Conservation (phyloP, 37 sponge, comb jelly and placozoan genomes). For the Cladorhizidae sp. region DNA sequence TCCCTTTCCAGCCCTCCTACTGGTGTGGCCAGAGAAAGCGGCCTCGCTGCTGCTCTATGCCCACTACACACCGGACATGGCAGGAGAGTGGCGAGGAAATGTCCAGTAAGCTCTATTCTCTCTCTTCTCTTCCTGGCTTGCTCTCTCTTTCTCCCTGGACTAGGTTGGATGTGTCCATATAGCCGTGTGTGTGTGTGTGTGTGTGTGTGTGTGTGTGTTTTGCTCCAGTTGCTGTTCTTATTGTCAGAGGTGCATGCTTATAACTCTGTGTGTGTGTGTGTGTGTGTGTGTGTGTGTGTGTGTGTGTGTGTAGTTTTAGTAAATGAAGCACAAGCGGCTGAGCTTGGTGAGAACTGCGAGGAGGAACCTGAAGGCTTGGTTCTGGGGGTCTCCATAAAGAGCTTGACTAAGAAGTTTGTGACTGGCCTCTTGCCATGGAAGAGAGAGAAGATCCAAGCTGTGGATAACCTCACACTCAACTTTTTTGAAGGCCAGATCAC, state of each 20-base stretch:
- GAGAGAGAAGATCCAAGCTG: slow-evolving; percentile 46
- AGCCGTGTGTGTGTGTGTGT: no score
- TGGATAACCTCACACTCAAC: slow-evolving; percentile 79
- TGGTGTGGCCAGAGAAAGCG: slow-evolving; percentile 45
- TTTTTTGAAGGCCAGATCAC: slow-evolving; percentile 97
- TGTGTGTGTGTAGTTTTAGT: slow-evolving; percentile 17
- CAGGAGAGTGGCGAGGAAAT: slow-evolving; percentile 20
- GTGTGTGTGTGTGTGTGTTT: no score
- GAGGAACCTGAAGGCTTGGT: slow-evolving; percentile 41
- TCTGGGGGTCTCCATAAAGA: slow-evolving; percentile 59
- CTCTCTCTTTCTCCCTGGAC: no score
- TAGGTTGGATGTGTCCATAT: no score
- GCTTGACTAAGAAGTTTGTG: slow-evolving; percentile 32
- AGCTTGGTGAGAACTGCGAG: slow-evolving; percentile 6
- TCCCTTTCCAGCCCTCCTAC: slow-evolving; percentile 75
- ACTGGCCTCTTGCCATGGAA: not conserved
- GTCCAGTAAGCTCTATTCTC: slow-evolving; percentile 2
- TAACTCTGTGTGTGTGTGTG: no score
- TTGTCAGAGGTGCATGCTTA: no score
- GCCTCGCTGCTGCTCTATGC: no score
- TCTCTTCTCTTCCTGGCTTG: no score
- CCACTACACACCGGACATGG: not conserved
- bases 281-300: slow-evolving; percentile 20
- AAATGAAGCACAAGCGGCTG: not conserved
- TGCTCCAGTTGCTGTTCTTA: no score